Conservation (phyloP, 2,797 vertebrate genomes). For the Alosa sapidissima region DNA sequence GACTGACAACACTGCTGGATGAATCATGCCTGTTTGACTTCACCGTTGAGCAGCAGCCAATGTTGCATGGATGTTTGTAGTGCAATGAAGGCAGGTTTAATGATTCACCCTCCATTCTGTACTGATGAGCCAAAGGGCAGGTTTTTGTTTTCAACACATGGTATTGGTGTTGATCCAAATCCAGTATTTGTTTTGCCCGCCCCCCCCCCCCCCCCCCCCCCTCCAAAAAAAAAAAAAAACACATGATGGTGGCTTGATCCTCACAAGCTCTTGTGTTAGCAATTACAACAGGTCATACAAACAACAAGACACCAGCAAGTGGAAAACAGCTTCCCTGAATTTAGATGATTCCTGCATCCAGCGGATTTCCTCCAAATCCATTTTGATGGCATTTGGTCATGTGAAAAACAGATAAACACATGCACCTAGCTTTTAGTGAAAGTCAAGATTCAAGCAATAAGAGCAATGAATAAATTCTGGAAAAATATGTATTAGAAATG, state of each 20-base stretch:
- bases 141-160: too few species aligned
- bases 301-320: background rate
- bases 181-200: background rate
- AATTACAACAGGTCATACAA: background rate
- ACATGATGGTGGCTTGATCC: background rate
- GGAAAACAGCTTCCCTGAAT: background rate
- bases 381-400: background rate
- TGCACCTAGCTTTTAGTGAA: background rate
- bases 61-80: background rate
- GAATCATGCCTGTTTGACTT: background rate
- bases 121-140: background rate
- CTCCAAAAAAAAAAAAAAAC: too few species aligned
- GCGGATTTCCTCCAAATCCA: background rate
- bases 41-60: background rate
- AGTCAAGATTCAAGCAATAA: too few species aligned
- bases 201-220: too few species aligned
- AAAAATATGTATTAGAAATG: too few species aligned
- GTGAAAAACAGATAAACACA: background rate
- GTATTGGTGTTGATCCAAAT: background rate
- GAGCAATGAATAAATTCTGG: too few species aligned
- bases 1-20: background rate
- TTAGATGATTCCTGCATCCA: background rate
- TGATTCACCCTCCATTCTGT: background rate
- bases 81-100: slow-evolving; percentile 1
- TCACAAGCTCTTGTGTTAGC: background rate